Percentiles rank a stretch among this genome's conserved stretches.
Conservation (phyloP, 2,888 invertebrate species). For the Drosophila mercatorum region DNA sequence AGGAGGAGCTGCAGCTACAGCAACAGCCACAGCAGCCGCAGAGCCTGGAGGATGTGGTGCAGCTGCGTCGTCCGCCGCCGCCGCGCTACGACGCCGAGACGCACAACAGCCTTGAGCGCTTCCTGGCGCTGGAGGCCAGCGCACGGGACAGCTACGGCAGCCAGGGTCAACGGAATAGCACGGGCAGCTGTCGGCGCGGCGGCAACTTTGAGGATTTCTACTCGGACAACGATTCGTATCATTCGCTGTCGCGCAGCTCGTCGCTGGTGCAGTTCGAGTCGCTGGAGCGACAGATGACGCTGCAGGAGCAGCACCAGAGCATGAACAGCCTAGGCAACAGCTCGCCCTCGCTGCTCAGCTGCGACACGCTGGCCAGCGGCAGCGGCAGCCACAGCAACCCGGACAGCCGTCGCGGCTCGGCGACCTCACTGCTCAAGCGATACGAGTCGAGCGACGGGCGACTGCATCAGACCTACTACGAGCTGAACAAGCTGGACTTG, state of each 20-base stretch:
- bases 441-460: slow-evolving; percentile 83
- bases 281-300: slow-evolving; percentile 89
- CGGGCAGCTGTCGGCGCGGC: slow-evolving; percentile 76
- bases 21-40: slow-evolving; percentile 42
- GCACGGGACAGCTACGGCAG: slow-evolving; percentile 73
- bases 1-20: slow-evolving; percentile 79
- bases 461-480: slow-evolving; percentile 83
- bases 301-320: slow-evolving; percentile 84
- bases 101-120: slow-evolving; percentile 77
- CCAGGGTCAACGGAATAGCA: slow-evolving; percentile 73
- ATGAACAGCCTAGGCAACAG: slow-evolving; percentile 83
- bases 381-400: slow-evolving; percentile 70
- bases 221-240: slow-evolving; percentile 85
- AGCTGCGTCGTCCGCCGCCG: slow-evolving; percentile 62
- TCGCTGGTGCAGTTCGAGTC: slow-evolving; percentile 94
- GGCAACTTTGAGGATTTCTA: slow-evolving; percentile 82
- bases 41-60: slow-evolving; percentile 70
- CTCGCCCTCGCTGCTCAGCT: slow-evolving; percentile 83
- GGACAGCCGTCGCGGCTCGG: slow-evolving; percentile 80
- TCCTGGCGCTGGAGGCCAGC: slow-evolving; percentile 71
- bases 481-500: slow-evolving; percentile 83
- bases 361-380: slow-evolving; percentile 61
- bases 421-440: slow-evolving; percentile 79
- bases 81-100: slow-evolving; percentile 62
- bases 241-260: slow-evolving; percentile 91